Evolutionary conservation across 2,797 vertebrate species (phyloP).

Genomic region (Myoxocephalus aenaeus): DNA sequence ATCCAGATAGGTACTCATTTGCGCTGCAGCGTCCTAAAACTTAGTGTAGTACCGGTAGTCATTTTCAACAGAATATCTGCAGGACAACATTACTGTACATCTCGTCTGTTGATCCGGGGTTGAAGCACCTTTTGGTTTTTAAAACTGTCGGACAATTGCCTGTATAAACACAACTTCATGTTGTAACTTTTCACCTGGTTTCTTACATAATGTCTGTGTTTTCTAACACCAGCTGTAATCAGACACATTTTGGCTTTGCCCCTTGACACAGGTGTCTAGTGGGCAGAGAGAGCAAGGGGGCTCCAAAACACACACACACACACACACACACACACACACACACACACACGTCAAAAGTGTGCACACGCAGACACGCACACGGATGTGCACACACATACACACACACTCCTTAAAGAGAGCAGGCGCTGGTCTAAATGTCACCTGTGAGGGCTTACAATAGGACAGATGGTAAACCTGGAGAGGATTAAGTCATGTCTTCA

Average conservation of each 20-base stretch:
- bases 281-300: conserved; percentile 44
- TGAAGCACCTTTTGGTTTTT: conserved; percentile 18
- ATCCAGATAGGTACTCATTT: conserved; percentile 1
- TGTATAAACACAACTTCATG: neutral
- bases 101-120: conserved; percentile 7
- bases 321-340: neutral
- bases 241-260: conserved; percentile 44
- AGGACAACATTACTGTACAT: conserved; percentile 5
- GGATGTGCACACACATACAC: too few relatives aligned
- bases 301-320: conserved; percentile 2
- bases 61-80: conserved; percentile 14
- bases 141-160: neutral
- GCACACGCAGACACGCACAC: neutral
- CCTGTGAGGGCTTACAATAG: conserved; percentile 26
- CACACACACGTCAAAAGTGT: too few relatives aligned
- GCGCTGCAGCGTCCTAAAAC: neutral
- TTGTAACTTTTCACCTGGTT: conserved; percentile 15
- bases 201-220: conserved; percentile 49
- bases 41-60: neutral
- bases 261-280: conserved; percentile 52
- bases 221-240: conserved; percentile 47
- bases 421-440: conserved; percentile 51
- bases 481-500: conserved; percentile 37
- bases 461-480: conserved; percentile 37
- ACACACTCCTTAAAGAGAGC: conserved; percentile 26